These are phyloP conservation scores for Drosophila sturtevanti DNA, from an alignment of 1,140 invertebrate species.

Conservation along the genomic window DNA sequence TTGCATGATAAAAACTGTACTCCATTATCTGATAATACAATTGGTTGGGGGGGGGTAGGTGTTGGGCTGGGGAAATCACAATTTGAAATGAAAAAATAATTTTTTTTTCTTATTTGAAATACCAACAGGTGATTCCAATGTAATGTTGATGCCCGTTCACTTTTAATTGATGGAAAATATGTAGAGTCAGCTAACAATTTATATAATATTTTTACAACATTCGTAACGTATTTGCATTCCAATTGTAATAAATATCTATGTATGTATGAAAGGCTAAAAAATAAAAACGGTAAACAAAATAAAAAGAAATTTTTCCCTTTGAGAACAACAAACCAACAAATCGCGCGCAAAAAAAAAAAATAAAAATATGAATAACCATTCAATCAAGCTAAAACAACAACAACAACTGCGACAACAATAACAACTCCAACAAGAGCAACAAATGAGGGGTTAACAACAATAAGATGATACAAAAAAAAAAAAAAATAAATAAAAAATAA, in stretches of 20 bases:
- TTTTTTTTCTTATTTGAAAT: too few relatives aligned
- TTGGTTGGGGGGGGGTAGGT: too few relatives aligned
- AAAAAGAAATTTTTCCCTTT: neutral
- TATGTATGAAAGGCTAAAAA: neutral
- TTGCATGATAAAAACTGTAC: too few relatives aligned
- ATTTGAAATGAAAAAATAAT: too few relatives aligned
- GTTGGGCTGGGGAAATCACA: too few relatives aligned
- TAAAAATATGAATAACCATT: conserved; percentile 74
- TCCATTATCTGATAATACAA: too few relatives aligned
- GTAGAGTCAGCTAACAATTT: neutral
- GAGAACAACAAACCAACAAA: conserved; percentile 38
- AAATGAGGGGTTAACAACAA: conserved; percentile 12
- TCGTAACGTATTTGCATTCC: neutral
- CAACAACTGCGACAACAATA: conserved; percentile 11
- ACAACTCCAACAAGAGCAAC: conserved; percentile 34
- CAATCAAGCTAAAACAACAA: conserved; percentile 59
- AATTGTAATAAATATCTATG: neutral
- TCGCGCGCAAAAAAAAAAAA: conserved; percentile 18
- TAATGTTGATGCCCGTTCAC: neutral
- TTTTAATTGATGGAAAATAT: neutral
- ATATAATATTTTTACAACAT: neutral
- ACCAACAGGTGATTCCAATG: neutral
- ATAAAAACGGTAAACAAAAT: neutral
- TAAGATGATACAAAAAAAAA: conserved; percentile 21
- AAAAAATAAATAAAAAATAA: too few relatives aligned